Base-by-base conservation (phyloP, 2,113 vertebrate species). In the Colossoma macropomum region DNA sequence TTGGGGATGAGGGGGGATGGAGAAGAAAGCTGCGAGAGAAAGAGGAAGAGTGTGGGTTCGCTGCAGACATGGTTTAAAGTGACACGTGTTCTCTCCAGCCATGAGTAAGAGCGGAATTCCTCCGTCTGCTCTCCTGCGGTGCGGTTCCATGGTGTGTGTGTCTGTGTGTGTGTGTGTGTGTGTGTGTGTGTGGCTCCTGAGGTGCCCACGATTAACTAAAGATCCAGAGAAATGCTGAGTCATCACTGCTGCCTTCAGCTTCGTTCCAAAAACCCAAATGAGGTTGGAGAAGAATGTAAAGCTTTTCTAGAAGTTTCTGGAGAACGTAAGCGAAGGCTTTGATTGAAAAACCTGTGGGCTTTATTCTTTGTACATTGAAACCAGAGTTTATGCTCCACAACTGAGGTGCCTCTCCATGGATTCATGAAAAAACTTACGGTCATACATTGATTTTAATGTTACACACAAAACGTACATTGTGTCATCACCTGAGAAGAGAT, bases 31-130 rank as follows among this genome's bases (percentile, higher is more conserved):
- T 27, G 77, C 4, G n/a, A 15, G 2, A 45, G 4, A 38, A 60
- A 62, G 80, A 25, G 34, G 25, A 80, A 71, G 75, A 83, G 13
- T 59, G 73, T 28, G 66, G 27, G 27, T 50, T 77, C 60, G 16
- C 56, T 78, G 34, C 76, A 78, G 59, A 78, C 76, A 50, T 65
- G 59, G 38, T 41, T 38, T 70, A 70, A 80, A 80, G 41, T 54
- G 62, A 85, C 63, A 76, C 10, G 54, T 72, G 66, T 45, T 34
- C 23, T 3, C 25, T 54, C 28, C 59, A 73, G 28, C 45, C 68
- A 32, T 65, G 65, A 83, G 74, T 41, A 75, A 75, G 78, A 54
- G 59, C 69, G 62, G 79, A 75, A 81, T 70, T 74, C 72, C 25
- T 83, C 48, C 72, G 59, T 73, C 59, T 69, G 62, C 77, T 50